Base-by-base conservation (phyloP, 2,113 vertebrate species). In the Zapornia atra region DNA sequence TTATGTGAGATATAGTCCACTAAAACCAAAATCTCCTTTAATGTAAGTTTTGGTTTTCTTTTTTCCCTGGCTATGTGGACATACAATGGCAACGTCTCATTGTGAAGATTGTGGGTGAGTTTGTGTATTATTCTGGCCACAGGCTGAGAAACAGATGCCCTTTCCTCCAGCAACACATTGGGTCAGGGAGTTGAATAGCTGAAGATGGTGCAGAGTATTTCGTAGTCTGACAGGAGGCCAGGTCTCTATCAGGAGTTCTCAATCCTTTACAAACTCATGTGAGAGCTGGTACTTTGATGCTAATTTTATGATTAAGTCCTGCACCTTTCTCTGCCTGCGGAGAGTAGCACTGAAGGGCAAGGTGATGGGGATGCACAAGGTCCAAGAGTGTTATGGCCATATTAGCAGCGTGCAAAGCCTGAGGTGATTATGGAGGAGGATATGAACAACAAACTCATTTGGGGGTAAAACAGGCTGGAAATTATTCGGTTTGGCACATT, bases 111-210 rank as follows among this genome's bases (percentile, higher is more conserved):
- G 33, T 5, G 21, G 56, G 25, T 29, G n/a, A 51, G 13, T 25
- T 54, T 83, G 12, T 17, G 29, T 36, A 75, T 6, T 48, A 40
- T 59, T 92, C 86, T 81, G 86, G 20, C 28, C 68, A 29, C 9
- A 31, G 53, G 28, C 33, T 75, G 51, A 33, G 48, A 54, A 73
- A 31, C 5, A 40, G 64, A 50, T 50, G 19, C 15, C 64, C 36
- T 68, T 77, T 20, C 48, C 54, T 66, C 38, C 33, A 46, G 22
- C 19, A 10, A 6, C 5, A 2, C 1, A 0, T 31, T 65, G 36
- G 24, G 26, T 77, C 5, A 6, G 21, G 53, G 69, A n/a, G 34
- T 0, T 48, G 56, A 44, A 12, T 38, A 20, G 8, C 22, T 73
- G 15, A 26, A 50, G 31, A 26, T 7, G 16, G 31, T 21, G 25